Base-by-base conservation (phyloP, 2,113 vertebrate species). In the Danionella cerebrum region DNA sequence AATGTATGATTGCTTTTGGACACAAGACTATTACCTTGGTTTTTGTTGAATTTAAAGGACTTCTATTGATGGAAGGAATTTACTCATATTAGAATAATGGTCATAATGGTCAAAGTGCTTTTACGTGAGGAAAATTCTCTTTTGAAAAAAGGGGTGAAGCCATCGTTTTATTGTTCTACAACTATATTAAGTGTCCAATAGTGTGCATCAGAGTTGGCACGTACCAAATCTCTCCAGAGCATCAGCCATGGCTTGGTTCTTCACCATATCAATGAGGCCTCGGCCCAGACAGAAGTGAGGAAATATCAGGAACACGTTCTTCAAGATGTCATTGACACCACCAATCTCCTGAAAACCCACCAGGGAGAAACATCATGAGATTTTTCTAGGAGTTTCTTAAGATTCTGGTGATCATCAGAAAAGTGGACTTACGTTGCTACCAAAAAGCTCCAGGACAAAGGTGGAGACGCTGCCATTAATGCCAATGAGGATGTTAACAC, bases 231-330 rank as follows among this genome's bases (percentile, higher is more conserved):
- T 91, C 83, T 97, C 95, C 71, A 99, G 76, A 67, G 96, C 96
- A 50, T 99, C 96, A 5, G 95, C 90, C 95, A 98, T 97, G 1
- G 96, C 96, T 82, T 99, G 96, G 76, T 99, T 98, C 88, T 99
- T 99, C 84, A 98, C 96, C 96, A 99, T 99, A 78, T 99, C 96
- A 41, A 99, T 99, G 21, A 99, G 86, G 8, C 96, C 96, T 48
- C 96, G 82, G 2, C 96, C 96, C 78, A 99, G 77, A 73, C 96
- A 99, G 85, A 99, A 99, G 83, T 99, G 96, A 21, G 96, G 96
- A 70, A 99, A 99, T 78, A 99, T 97, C 70, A 99, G 88, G 74
- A 99, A 97, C 16, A 99, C 94, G 1, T 96, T 97, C 76, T 99
- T 99, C 79, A 99, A 82, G 73, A 98, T 94, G 52, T 98, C 93